Evolutionary conservation across 2,113 vertebrate species (phyloP).

Genomic region (Microcebus lehilahytsara): DNA sequence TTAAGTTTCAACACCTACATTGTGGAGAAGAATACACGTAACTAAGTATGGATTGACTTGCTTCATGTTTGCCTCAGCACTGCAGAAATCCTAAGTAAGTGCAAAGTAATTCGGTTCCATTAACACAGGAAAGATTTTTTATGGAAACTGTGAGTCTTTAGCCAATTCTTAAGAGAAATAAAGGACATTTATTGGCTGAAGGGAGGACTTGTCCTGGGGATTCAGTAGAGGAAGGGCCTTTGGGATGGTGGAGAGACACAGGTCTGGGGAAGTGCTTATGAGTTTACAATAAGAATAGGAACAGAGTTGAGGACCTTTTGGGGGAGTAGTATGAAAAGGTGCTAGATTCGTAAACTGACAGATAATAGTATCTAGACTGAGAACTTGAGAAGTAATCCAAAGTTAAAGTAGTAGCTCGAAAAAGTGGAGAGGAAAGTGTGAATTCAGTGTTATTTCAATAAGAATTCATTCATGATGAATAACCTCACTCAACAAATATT

Average conservation of each 20-base stretch:
- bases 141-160: neutral
- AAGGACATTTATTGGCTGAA: neutral
- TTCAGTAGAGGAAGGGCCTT: neutral
- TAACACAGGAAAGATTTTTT: neutral
- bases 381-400: neutral
- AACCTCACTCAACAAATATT: too few relatives aligned
- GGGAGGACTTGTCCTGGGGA: neutral
- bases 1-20: too few relatives aligned
- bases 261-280: neutral
- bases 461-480: too few relatives aligned
- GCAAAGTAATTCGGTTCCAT: neutral
- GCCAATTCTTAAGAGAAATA: neutral
- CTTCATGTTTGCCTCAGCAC: neutral
- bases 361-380: too few relatives aligned
- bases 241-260: neutral
- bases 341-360: too few relatives aligned
- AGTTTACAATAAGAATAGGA: neutral
- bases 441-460: too few relatives aligned
- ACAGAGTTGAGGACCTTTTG: neutral
- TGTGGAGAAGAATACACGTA: neutral
- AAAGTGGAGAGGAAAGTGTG: neutral
- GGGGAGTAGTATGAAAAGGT: too few relatives aligned
- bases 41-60: neutral
- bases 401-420: neutral
- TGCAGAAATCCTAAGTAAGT: neutral